Base-by-base conservation (phyloP, 2,797 vertebrate genomes). In the Tenualosa ilisha region DNA sequence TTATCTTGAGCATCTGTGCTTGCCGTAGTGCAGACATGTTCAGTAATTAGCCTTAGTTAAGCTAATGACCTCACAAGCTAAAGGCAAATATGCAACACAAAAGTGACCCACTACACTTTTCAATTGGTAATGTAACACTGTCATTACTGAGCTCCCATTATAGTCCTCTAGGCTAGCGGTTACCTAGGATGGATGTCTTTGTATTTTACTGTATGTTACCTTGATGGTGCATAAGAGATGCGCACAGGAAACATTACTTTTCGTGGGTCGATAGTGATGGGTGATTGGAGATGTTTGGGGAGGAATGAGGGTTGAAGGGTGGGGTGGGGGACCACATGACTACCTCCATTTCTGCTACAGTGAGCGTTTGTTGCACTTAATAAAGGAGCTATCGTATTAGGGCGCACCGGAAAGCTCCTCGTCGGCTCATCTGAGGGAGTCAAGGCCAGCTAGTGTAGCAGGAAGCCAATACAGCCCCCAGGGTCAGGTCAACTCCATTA, bases 401-500 rank as follows among this genome's bases (percentile, higher is more conserved):
- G 72, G 72, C 8, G 3, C 72, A 46, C 37, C 72, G 72, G 72
- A 79, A 79, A 79, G 72, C 72, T 43, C 43, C 40, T 46, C 17
- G 37, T 12, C 40, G 15, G 50, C 50, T 51, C 50, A 6, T 51
- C 50, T 51, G 15, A 79, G 72, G 31, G 26, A 31, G 56, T 85
- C 65, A 81, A 68, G 83, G 82, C 15, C 49, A 56, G 82, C 61
- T n/a, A 82, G 61, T 81, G 59, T 22, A 85, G 72, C 81, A 88
- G 88, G 85, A 88, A 87, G 86, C 20, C 49, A 79, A 72, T 49
- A 53, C 63, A 49, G 81, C 85, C 86, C 85, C 79, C 1, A 15
- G 87, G 86, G 81, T 88, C 63, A 83, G 72, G 86, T 89, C 90
- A 89, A 87, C 89, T 89, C 84, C 87, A 91, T 91, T 90, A 90